Base-by-base conservation (phyloP, 2,888 invertebrate species). In the Archaeoteleia sp. region DNA sequence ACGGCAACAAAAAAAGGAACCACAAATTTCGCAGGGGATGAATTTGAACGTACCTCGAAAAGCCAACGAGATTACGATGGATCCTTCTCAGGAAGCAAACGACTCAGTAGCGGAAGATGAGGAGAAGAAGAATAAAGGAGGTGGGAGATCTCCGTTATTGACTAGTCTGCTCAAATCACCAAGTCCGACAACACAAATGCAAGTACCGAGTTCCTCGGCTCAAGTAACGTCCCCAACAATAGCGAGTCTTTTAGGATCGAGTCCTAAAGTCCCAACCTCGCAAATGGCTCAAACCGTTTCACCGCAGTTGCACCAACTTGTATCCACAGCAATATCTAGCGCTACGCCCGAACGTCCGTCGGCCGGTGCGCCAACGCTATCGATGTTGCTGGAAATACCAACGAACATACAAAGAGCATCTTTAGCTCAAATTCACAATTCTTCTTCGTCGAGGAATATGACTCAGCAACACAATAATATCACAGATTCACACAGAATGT, bases 161-260 rank as follows among this genome's bases (percentile, higher is more conserved):
- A 95, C 95, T 5, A 95, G 95, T 37, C 87, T 96, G 27, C 86
- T 96, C 2, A 94, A 95, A 83, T 92, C 91, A 35, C 89, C 90
- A 0, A 89, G 89, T 17, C 89, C 89, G 48, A 83, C 89, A 43
- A 79, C 78, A 4, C 83, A 84, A 51, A 76, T 82, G 20, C 80
- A 80, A 53, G 74, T 76, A 10, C 55, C 78, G 5, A 77, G 80
- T 13, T 85, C 86, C 40, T 84, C 86, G 34, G 82, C 84, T 8
- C 82, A 86, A 51, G 79, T 83, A 0, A 82, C 81, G 6, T 83
- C 85, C 1, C 88, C 89, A 0, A 89, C 88, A 37, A 89, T 89
- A 70, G 87, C 88, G 2, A 88, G 88, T 75, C 81, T 89, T 29
- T 79, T 89, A 30, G 88, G 87, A 14, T 85, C 84, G 1, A 82